Evolutionary conservation across 2,797 vertebrate genomes (phyloP), one percentile per base, ranked within the genome.

Genomic region (Mus caroli): DNA sequence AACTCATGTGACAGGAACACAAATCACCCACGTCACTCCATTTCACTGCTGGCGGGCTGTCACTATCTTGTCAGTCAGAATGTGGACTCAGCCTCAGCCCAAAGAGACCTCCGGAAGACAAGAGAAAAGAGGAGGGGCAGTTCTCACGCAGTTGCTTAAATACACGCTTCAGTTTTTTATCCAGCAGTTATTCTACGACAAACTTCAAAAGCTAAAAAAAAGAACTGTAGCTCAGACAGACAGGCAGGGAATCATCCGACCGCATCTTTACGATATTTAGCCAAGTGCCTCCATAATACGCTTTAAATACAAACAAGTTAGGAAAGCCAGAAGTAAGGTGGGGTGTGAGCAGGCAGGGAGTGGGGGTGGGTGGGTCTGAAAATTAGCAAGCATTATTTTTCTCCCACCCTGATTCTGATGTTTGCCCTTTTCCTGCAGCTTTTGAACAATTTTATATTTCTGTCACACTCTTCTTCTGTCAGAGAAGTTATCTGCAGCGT

Each of bases 401-500:
- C 54, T 10, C 76, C 76, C 76, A 31, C 14, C 43, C 28, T 2
- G 54, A 64, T 83, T 91, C 75, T 73, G 80, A 76, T 69, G 31
- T 2, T 77, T 92, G 87, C 88, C 83, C 78, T 92, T 64, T 89
- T 62, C 75, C 75, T 46, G 19, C 86, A 95, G 91, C 73, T 83
- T 93, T 90, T 94, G 60, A 93, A 60, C 54, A 71, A 28, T 60
- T 89, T 96, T 54, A 78, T 69, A 92, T 94, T 93, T 95, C 76
- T 87, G 77, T 88, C 91, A 93, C 90, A 91, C 56, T 96, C 50
- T 64, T 88, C 88, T 54, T 28, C 54, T 54, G 54, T 54, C 14
- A 78, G 94, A 78, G 95, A 84, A 94, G 94, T 93, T 94, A 91
- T 77, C 85, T 71, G 43, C 88, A 20, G 71, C 95, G 46, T 92